These are phyloP conservation scores for Trochalopteron elliotii DNA, from an alignment of 2,113 vertebrate species.

Conservation along the genomic window DNA sequence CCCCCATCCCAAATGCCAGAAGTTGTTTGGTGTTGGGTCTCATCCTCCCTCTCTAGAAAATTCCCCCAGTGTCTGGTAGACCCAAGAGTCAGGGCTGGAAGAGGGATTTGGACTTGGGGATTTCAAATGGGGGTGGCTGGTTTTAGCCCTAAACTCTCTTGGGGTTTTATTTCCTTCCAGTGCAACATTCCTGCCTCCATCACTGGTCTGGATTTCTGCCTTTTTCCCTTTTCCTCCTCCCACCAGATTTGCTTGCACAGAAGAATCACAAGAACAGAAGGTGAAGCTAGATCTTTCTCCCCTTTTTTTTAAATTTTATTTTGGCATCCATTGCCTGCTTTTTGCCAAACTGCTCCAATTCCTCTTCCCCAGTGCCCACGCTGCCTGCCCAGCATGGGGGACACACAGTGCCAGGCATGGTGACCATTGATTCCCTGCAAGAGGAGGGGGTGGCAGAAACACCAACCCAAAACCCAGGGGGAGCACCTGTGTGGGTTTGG, in stretches of 20 bases:
- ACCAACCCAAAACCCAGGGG: neutral
- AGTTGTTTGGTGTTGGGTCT: neutral
- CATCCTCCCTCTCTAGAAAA: neutral
- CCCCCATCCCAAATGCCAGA: neutral
- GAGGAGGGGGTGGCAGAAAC: neutral
- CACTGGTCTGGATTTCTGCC: conserved; percentile 8
- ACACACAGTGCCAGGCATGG: accelerated
- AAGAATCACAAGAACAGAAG: conserved; percentile 62
- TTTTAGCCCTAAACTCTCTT: neutral
- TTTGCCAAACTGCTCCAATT: neutral
- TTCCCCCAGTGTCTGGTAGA: neutral
- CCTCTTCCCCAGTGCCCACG: neutral
- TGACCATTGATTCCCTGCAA: neutral
- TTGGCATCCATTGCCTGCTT: conserved; percentile 24
- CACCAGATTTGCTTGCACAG: conserved; percentile 16
- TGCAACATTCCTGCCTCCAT: neutral
- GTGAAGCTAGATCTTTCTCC: conserved; percentile 46
- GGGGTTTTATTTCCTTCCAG: neutral
- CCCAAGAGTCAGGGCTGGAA: neutral
- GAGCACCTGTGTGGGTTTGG: neutral
- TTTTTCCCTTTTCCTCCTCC: conserved; percentile 41
- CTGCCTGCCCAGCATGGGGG: neutral
- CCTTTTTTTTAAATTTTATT: neutral
- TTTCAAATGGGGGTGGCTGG: neutral
- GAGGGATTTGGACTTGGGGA: neutral